A percentile compares a stretch with the other conserved stretches of the same genome.
These are phyloP conservation scores for Genyomyrus donnyi DNA, from an alignment of 2,113 vertebrate genomes.

Conservation along the genomic window DNA sequence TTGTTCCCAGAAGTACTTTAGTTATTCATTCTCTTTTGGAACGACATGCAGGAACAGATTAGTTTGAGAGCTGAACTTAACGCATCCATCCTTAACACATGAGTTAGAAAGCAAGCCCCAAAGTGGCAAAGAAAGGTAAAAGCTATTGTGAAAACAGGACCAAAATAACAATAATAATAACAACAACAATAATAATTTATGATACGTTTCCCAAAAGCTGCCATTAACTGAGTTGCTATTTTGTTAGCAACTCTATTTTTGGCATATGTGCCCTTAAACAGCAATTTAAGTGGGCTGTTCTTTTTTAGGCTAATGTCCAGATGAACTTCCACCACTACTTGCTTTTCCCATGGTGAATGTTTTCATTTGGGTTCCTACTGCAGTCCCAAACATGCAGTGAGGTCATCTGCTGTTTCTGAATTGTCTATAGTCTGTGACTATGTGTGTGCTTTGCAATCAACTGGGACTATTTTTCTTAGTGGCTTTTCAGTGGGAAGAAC, in stretches of 20 bases:
- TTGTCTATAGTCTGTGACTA: neutral
- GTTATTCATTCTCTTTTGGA: neutral
- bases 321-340: neutral
- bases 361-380: neutral
- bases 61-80: neutral
- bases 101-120: neutral
- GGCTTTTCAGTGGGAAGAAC: neutral
- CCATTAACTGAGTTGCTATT: neutral
- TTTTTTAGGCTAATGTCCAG: neutral
- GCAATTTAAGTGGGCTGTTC: neutral
- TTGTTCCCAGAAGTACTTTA: neutral
- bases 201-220: neutral
- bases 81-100: neutral
- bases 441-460: neutral
- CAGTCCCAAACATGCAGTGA: neutral
- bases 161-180: neutral
- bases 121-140: neutral
- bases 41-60: neutral
- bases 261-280: neutral
- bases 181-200: neutral
- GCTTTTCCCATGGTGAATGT: neutral
- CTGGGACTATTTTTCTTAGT: neutral
- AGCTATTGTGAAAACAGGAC: neutral
- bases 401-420: neutral
- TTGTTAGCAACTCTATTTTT: neutral